Base-by-base conservation (phyloP, 2,113 vertebrate genomes). In the Chaetops frenatus region DNA sequence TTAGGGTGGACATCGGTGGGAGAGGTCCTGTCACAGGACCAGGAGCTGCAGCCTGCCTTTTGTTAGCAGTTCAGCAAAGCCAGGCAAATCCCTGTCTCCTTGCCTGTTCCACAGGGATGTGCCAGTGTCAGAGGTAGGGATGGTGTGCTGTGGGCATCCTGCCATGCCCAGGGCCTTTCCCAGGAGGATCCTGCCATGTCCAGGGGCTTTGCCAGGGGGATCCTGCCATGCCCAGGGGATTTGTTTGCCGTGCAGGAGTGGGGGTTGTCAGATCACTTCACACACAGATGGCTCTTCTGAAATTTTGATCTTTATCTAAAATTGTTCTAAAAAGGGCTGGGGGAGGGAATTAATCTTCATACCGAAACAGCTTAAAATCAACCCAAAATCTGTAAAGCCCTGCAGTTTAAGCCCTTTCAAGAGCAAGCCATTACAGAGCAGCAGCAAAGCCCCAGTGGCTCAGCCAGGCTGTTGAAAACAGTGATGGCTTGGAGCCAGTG, bases 151-250 rank as follows among this genome's bases (percentile, higher is more conserved):
- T 38, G 28, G 36, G 31, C 10, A 28, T 57, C 19, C 23, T 11
- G 2, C 44, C 1, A 0, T 22, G 40, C 45, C 31, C 21, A 1
- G 9, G 50, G 35, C 9, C 10, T 25, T 35, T 58, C 29, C 60
- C 3, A 6, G 15, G 29, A 47, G 27, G 19, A 53, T 44, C 25
- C 53, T 2, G 1, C 42, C 0, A 0, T 29, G n/a, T 38, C 29
- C 27, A 1, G 9, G 47, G 22, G 7, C 18, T 12, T 18, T 28
- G 33, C 60, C 3, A 6, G 15, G 29, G 56, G 27, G 19, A 53
- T 45, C 21, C 53, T 2, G 1, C 42, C 0, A 0, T 29, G n/a
- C 44, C 22, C 16, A 0, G 6, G 35, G 21, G 10, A 7, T 19
- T 29, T 33, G n/a, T 70, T 3, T 13, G 28, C 31, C 7, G 0